phyloP scores from a whole-genome alignment of 2,113 vertebrate species.

The Hemiprocne comata region DNA sequence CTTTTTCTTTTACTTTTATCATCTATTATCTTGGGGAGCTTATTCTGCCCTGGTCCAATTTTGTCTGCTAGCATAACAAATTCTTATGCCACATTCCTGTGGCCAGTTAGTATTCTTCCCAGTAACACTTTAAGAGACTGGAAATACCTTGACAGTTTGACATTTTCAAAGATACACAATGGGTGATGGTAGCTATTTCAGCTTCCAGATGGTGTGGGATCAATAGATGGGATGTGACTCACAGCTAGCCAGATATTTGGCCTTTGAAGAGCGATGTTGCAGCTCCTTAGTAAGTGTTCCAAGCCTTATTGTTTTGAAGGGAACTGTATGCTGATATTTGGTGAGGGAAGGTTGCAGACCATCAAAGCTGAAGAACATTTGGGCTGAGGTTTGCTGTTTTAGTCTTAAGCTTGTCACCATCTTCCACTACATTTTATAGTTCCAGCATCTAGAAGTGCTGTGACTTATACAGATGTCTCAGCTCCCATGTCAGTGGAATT shows the following conservation, averaged over 20 bases:
- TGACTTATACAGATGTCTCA: neutral
- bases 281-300: slow-evolving; percentile 9
- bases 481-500: neutral
- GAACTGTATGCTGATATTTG: neutral
- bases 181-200: neutral
- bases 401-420: neutral
- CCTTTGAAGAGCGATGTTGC: neutral
- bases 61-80: neutral
- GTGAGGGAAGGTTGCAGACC: neutral
- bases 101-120: neutral
- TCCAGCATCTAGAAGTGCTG: neutral
- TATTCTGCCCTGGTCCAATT: neutral
- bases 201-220: slow-evolving; percentile 48
- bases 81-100: neutral
- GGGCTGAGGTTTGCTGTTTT: neutral
- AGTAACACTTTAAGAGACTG: neutral
- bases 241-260: slow-evolving; percentile 3
- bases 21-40: slow-evolving; percentile 37
- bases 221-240: slow-evolving; percentile 44
- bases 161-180: neutral
- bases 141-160: neutral
- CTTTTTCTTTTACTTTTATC: slow-evolving; percentile 53
- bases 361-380: neutral
- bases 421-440: neutral
- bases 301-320: neutral